phyloP scores from a whole-genome alignment of 2,888 invertebrate genomes.

The Rhorus exstirpatorius region DNA sequence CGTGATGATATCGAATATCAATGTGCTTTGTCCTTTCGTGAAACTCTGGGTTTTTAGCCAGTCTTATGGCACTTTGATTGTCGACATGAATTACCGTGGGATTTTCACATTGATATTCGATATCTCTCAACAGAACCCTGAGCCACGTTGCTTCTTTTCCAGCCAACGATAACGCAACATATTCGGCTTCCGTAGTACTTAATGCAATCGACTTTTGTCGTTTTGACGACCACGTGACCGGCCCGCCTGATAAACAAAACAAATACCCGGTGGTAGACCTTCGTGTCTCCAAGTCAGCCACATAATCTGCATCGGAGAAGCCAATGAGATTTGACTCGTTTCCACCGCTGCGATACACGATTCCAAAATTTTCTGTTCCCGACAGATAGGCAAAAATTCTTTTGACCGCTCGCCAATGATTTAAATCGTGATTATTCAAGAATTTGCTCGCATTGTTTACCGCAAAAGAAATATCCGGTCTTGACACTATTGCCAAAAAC shows the following conservation, averaged over 20 bases:
- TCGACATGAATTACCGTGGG: conserved; percentile 65
- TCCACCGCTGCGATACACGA: conserved; percentile 27
- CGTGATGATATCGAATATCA: not conserved
- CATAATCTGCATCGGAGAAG: conserved; percentile 64
- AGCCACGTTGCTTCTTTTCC: not conserved
- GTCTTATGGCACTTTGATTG: conserved; percentile 71
- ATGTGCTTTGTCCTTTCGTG: conserved; percentile 33
- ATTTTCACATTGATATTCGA: conserved; percentile 29
- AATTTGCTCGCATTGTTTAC: conserved; percentile 43
- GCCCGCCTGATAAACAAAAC: conserved; percentile 3
- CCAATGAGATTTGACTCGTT: conserved; percentile 13
- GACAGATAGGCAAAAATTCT: conserved; percentile 21
- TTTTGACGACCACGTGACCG: conserved; percentile 25
- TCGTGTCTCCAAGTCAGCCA: conserved; percentile 60
- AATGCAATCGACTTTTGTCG: conserved; percentile 23
- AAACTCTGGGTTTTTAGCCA: conserved; percentile 57
- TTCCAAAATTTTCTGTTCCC: conserved; percentile 6
- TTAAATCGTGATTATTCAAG: conserved; percentile 9
- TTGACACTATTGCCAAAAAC: conserved; percentile 56
- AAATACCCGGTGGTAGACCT: conserved; percentile 68
- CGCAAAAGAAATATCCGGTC: conserved; percentile 38
- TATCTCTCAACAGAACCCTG: not conserved
- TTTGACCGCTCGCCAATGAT: conserved; percentile 43
- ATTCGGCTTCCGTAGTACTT: conserved; percentile 72
- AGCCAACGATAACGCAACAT: conserved; percentile 63